Conservation (phyloP, 2,797 vertebrate species). For the Lophotriccus pileatus region DNA sequence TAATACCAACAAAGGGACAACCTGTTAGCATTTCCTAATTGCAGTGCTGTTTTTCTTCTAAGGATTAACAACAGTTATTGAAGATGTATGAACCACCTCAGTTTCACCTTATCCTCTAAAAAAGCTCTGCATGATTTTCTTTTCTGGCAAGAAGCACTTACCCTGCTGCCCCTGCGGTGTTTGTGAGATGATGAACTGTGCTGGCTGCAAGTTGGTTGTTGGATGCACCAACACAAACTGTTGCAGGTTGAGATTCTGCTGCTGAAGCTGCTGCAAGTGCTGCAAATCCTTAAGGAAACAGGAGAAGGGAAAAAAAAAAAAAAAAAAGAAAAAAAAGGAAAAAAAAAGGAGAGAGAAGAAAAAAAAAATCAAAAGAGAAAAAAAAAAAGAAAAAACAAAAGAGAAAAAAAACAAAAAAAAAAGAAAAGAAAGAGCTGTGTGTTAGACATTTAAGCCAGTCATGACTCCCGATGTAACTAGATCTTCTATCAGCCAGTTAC, state of each 20-base stretch:
- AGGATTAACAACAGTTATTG: background rate
- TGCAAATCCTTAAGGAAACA: constrained; percentile 79
- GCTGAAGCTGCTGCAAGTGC: constrained; percentile 90
- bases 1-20: background rate
- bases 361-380: background rate
- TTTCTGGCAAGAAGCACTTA: constrained; percentile 66
- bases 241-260: constrained; percentile 95
- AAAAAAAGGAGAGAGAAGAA: accelerated
- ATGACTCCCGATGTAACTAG: background rate
- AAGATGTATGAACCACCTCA: background rate
- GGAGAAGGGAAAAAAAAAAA: background rate
- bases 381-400: too few species aligned
- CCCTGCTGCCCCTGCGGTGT: constrained; percentile 94
- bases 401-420: background rate
- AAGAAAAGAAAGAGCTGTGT: background rate
- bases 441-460: constrained; percentile 32
- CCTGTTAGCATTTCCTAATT: background rate
- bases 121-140: background rate
- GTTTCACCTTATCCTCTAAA: background rate
- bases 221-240: constrained; percentile 98
- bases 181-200: constrained; percentile 99
- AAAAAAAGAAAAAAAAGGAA: accelerated
- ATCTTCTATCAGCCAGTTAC: background rate
- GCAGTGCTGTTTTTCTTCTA: background rate
- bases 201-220: constrained; percentile 88